Evolutionary conservation across 2,888 invertebrate genomes (phyloP).

Genomic region (Vesta saturnalis): DNA sequence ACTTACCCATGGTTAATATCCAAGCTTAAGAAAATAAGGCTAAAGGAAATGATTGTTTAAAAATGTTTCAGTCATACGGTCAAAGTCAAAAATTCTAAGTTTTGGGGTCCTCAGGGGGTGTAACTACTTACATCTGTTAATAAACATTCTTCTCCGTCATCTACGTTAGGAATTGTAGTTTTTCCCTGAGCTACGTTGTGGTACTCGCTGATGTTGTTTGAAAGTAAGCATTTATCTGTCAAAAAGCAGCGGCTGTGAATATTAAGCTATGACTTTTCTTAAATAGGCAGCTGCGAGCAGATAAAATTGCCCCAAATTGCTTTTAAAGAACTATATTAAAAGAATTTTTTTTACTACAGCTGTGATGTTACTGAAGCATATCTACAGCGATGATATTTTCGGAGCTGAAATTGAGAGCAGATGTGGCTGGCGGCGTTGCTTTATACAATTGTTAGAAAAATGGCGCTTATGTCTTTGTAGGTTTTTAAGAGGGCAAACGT

Average conservation of each 20-base stretch:
- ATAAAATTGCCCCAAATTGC: too few relatives aligned
- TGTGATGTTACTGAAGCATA: background rate
- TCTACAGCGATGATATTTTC: slow-evolving; percentile 14
- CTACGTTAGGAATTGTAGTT: slow-evolving; percentile 92
- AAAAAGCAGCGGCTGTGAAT: slow-evolving; percentile 50
- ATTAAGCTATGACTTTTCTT: slow-evolving; percentile 47
- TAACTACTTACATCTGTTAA: slow-evolving; percentile 88
- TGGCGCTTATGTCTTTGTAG: too few relatives aligned
- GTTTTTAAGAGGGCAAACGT: slow-evolving; percentile 15
- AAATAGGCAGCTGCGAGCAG: background rate
- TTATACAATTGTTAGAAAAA: background rate
- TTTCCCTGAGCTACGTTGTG: slow-evolving; percentile 97
- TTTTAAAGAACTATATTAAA: background rate
- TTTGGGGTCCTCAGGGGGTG: background rate
- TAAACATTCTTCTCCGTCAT: slow-evolving; percentile 92
- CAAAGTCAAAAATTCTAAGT: slow-evolving; percentile 5
- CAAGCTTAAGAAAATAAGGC: slow-evolving; percentile 21
- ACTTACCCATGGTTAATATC: slow-evolving; percentile 29
- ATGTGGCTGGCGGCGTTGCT: background rate
- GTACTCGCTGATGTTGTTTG: slow-evolving; percentile 93
- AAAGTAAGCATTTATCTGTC: slow-evolving; percentile 82
- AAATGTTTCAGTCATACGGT: slow-evolving; percentile 11
- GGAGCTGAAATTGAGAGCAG: background rate
- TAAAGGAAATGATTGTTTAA: slow-evolving; percentile 10
- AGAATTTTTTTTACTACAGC: background rate